phyloP scores from a whole-genome alignment of 2,888 invertebrate genomes.

The Philereme transversata region DNA sequence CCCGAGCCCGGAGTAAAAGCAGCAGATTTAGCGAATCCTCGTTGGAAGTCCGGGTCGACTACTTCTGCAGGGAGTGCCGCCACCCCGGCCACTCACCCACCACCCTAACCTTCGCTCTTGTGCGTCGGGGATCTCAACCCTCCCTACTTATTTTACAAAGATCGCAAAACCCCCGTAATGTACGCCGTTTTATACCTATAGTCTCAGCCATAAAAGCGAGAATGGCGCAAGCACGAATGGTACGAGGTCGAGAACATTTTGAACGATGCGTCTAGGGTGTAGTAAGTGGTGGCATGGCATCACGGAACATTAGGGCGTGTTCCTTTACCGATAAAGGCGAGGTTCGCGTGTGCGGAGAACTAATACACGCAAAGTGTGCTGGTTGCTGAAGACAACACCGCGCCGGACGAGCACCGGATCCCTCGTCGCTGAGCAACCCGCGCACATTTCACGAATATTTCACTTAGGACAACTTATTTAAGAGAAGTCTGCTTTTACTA shows the following conservation, averaged over 20 bases:
- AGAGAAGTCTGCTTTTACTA: slow-evolving; percentile 31
- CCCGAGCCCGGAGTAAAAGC: slow-evolving; percentile 58
- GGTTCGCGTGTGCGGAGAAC: slow-evolving; percentile 49
- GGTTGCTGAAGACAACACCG: slow-evolving; percentile 79
- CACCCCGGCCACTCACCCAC: slow-evolving; percentile 68
- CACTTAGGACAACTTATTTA: slow-evolving; percentile 49
- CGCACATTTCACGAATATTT: slow-evolving; percentile 63
- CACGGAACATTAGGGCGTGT: slow-evolving; percentile 61
- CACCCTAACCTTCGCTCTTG: slow-evolving; percentile 78
- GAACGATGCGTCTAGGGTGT: slow-evolving; percentile 74
- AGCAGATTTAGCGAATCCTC: slow-evolving; percentile 81
- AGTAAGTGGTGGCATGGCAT: slow-evolving; percentile 62
- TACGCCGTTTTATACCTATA: slow-evolving; percentile 52
- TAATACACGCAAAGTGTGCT: slow-evolving; percentile 65
- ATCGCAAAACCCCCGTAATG: slow-evolving; percentile 53
- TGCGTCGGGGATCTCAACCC: slow-evolving; percentile 77
- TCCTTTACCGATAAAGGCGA: slow-evolving; percentile 51
- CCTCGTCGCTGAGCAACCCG: slow-evolving; percentile 72
- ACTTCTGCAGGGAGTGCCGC: slow-evolving; percentile 73
- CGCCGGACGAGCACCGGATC: slow-evolving; percentile 74
- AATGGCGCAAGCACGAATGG: slow-evolving; percentile 54
- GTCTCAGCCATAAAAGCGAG: slow-evolving; percentile 52
- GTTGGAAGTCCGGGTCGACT: slow-evolving; percentile 78
- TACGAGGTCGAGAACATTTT: slow-evolving; percentile 76
- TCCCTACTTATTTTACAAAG: slow-evolving; percentile 58